These are phyloP conservation scores for Tolypeutes matacus DNA, from an alignment of 2,797 vertebrate genomes.

Conservation along the genomic window DNA sequence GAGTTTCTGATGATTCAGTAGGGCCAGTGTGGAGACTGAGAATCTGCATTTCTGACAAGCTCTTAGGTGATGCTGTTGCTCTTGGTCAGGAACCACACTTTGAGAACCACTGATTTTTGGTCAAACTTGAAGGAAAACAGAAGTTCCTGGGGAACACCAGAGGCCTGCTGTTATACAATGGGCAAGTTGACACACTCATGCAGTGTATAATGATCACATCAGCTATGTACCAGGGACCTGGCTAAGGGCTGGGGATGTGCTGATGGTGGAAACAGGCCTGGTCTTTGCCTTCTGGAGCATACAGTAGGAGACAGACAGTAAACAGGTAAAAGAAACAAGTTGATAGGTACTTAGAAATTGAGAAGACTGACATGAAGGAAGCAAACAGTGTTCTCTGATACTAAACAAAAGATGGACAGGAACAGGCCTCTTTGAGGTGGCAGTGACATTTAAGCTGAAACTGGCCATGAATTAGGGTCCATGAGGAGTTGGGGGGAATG, in stretches of 20 bases:
- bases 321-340: background rate
- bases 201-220: background rate
- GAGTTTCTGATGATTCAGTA: constrained; percentile 45
- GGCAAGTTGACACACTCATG: background rate
- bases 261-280: too few species aligned
- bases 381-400: background rate
- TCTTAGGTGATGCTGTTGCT: background rate
- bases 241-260: background rate
- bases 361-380: background rate
- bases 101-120: background rate
- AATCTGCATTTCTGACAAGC: background rate
- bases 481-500: background rate
- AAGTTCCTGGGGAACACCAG: background rate
- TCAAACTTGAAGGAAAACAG: constrained; percentile 30
- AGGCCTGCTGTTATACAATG: too few species aligned
- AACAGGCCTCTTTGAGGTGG: background rate
- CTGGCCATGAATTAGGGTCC: background rate
- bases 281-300: background rate
- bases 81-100: background rate
- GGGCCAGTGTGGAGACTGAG: background rate
- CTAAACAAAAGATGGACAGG: background rate
- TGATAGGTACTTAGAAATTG: background rate
- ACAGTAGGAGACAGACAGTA: background rate
- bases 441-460: background rate
- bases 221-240: background rate